Base-by-base conservation (phyloP, 2,113 vertebrate species). In the Hemibagrus wyckioides region DNA sequence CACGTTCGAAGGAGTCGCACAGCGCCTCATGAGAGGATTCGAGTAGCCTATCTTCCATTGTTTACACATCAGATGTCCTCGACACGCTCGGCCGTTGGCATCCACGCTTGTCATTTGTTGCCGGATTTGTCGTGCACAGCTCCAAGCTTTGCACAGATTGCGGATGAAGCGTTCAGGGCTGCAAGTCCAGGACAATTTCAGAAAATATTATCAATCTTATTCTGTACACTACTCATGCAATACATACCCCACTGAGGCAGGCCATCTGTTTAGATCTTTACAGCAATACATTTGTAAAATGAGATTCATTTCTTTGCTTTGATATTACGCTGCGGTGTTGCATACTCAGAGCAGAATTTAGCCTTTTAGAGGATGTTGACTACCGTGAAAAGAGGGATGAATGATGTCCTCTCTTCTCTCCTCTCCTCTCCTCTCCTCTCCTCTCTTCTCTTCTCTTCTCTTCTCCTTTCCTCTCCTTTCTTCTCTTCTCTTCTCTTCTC, bases 111-210 rank as follows among this genome's bases (percentile, higher is more conserved):
- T 90, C 73, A 83, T 87, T 80, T 69, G 69, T 86, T 83, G 44
- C 21, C 50, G 82, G 90, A 92, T 92, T 91, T 91, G 82, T 30
- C 17, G 39, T n/a, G 33, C 80, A 67, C n/a, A 77, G 73, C 84
- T 88, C 85, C 82, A 28, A 88, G 89, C 89, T 90, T 85, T 65
- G 85, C 84, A 82, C 85, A 39, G 87, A 39, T 79, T 82, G 83
- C 86, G 85, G 89, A 87, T 89, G 88, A 90, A 88, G 85, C 88
- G 89, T 67, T 83, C 88, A 86, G 87, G 75, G 65, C 82, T 71
- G 4, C 61, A 25, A 84, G 30, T 73, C 82, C 65, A 36, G 48
- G 30, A 39, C 21, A 28, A 48, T 83, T 33, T 54, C 44, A 52
- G 23, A 69, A 56, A 84, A 71, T 36, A 71, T 84, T 71, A 56